A percentile compares a stretch with the other conserved stretches of the same genome.
Conservation (phyloP, 2,113 vertebrate species). For the Microcebus lehilahytsara region DNA sequence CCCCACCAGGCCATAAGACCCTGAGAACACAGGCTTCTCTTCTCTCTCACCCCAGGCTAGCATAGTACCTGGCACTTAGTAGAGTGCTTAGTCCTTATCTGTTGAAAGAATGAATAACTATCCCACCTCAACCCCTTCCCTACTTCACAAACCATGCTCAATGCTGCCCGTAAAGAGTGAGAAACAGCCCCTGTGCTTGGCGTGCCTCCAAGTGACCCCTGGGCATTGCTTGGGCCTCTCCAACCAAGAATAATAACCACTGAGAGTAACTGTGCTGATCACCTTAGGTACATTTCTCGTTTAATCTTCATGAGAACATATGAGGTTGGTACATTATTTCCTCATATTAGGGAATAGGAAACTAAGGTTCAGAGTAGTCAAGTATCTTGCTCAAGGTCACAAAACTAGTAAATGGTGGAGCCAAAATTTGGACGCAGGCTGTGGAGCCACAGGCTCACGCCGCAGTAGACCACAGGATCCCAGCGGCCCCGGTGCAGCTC, state of each 20-base stretch:
- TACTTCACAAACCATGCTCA: not conserved
- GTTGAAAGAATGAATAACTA: not conserved
- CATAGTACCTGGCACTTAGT: not conserved
- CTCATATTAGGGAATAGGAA: not conserved
- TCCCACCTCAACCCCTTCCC: fast-evolving
- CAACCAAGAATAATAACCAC: not conserved
- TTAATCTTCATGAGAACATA: not conserved
- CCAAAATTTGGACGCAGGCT: not conserved
- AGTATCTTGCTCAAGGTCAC: not conserved
- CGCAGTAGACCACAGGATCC: fast-evolving
- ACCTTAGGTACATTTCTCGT: not conserved
- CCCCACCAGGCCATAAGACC: not conserved
- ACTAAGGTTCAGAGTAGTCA: not conserved
- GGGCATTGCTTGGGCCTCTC: not conserved
- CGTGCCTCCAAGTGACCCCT: not conserved
- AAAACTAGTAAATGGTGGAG: not conserved
- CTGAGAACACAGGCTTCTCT: not conserved
- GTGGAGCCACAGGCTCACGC: not conserved
- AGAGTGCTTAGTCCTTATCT: not conserved
- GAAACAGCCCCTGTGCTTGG: not conserved
- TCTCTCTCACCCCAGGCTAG: not conserved
- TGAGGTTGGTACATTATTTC: not conserved
- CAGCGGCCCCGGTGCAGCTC: not conserved
- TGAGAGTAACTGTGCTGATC: not conserved
- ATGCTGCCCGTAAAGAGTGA: too few relatives aligned